Conservation (phyloP, 2,797 vertebrate genomes). For the Artibeus lituratus region DNA sequence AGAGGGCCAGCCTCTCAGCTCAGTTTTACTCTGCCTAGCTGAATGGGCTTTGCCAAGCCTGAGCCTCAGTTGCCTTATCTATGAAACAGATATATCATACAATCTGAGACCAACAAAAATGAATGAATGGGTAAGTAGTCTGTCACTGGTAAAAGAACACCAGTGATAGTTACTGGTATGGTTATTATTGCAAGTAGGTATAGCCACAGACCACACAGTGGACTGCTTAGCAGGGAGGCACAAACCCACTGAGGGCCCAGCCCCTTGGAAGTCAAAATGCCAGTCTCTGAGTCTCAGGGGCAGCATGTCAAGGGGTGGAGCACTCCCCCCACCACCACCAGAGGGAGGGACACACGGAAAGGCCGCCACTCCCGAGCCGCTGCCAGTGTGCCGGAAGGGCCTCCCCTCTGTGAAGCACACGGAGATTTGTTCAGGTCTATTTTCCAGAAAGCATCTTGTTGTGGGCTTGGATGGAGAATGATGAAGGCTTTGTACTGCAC, state of each 20-base stretch:
- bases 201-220: background rate
- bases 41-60: background rate
- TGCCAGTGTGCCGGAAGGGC: background rate
- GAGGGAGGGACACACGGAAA: background rate
- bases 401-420: background rate
- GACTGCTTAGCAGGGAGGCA: background rate
- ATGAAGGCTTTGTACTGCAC: background rate
- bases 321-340: background rate
- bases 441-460: background rate
- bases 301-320: background rate
- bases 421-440: background rate
- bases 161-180: background rate
- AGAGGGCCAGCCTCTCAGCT: background rate
- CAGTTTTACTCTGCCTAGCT: background rate
- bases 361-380: background rate
- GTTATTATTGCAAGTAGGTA: background rate
- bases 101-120: background rate
- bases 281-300: background rate
- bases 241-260: background rate
- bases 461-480: background rate
- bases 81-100: background rate
- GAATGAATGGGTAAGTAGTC: background rate
- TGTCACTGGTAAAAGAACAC: background rate
- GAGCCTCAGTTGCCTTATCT: background rate
- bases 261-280: background rate